Conservation (phyloP, 2,888 invertebrate species). For the Tromatobia lineatoria region DNA sequence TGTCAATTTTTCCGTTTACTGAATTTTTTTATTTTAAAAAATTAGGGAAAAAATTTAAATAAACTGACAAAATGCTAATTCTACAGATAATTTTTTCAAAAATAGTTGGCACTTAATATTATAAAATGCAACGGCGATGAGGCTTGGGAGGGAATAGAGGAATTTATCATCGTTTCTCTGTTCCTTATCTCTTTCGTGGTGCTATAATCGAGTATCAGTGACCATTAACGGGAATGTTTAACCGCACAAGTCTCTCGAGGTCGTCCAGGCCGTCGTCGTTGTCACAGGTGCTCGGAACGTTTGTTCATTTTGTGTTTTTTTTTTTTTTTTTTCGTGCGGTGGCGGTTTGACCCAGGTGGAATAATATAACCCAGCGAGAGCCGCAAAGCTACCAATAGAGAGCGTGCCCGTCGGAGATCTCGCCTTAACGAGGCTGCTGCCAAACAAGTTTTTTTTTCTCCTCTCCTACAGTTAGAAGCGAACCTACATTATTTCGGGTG, state of each 20-base stretch:
- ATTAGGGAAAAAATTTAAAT: not conserved
- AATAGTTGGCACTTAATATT: not conserved
- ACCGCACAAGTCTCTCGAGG: constrained; percentile 19
- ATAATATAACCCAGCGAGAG: constrained; percentile 2
- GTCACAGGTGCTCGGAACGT: constrained; percentile 12
- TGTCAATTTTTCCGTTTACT: too few species aligned
- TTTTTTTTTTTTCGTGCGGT: constrained; percentile 1
- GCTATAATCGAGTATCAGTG: constrained; percentile 12
- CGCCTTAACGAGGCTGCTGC: constrained; percentile 15
- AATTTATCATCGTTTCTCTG: not conserved
- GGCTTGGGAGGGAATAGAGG: not conserved
- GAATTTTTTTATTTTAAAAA: not conserved
- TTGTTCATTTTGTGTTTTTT: constrained; percentile 1
- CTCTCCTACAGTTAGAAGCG: constrained; percentile 26
- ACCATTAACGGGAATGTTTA: constrained; percentile 34
- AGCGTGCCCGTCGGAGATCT: not conserved
- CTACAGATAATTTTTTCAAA: not conserved
- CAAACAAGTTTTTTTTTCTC: constrained; percentile 15
- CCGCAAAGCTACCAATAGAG: constrained; percentile 7
- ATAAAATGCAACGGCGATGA: not conserved
- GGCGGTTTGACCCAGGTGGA: constrained; percentile 5
- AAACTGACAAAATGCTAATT: not conserved
- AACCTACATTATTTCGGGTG: constrained; percentile 2
- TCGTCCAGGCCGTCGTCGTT: not conserved
- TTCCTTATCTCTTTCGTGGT: constrained; percentile 1